Conservation (phyloP, 2,797 vertebrate species). For the Diceros bicornis region DNA sequence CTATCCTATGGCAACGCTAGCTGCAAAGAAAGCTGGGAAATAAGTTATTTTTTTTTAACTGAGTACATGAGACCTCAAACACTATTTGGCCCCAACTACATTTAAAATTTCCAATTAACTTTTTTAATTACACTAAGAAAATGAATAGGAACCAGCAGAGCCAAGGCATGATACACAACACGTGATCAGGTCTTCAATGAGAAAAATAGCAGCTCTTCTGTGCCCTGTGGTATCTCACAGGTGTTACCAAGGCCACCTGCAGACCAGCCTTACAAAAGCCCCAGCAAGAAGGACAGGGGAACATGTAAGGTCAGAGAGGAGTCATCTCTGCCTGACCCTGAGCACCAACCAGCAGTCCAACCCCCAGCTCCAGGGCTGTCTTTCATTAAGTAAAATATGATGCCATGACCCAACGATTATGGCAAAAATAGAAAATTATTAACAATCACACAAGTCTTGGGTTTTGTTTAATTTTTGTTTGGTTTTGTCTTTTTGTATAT, state of each 20-base stretch:
- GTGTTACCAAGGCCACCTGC: not conserved
- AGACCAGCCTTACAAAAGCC: not conserved
- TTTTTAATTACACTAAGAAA: slow-evolving; percentile 1
- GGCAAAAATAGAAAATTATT: not conserved
- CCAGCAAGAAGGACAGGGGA: not conserved
- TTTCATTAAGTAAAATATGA: not conserved
- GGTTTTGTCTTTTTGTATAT: not conserved
- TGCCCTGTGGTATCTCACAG: not conserved
- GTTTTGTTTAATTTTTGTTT: not conserved
- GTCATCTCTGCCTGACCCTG: not conserved
- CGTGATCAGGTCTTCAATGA: not conserved
- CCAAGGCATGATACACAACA: not conserved
- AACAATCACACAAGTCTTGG: not conserved
- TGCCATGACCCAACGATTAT: not conserved
- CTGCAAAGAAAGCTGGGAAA: not conserved
- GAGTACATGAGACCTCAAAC: not conserved
- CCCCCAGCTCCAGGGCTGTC: not conserved
- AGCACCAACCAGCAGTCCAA: not conserved
- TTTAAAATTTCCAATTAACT: not conserved
- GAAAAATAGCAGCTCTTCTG: not conserved
- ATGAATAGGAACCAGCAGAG: not conserved
- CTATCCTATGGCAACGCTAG: not conserved
- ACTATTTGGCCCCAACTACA: not conserved
- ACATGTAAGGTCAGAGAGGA: not conserved
- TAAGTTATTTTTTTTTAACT: not conserved